These are phyloP conservation scores for Vesta saturnalis DNA, from an alignment of 2,888 invertebrate genomes.

Conservation along the genomic window DNA sequence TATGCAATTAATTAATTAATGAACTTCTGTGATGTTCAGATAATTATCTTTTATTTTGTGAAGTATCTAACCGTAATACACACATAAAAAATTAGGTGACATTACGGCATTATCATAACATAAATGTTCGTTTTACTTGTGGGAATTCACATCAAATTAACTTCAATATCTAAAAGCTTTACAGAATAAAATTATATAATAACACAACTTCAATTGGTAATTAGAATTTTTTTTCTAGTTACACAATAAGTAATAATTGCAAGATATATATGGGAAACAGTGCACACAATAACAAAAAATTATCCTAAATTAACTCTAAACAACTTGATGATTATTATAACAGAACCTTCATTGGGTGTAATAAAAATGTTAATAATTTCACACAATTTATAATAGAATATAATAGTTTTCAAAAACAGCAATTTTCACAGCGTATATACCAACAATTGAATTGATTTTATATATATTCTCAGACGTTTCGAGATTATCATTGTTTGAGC, in stretches of 20 bases:
- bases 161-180: slow-evolving; percentile 8
- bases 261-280: slow-evolving; percentile 20
- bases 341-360: slow-evolving; percentile 30
- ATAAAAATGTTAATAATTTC: slow-evolving; percentile 32
- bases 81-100: slow-evolving; percentile 3
- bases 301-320: slow-evolving; percentile 25
- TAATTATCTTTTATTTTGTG: background rate
- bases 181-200: slow-evolving; percentile 15
- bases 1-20: slow-evolving; percentile 20
- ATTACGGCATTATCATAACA: background rate
- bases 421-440: slow-evolving; percentile 22
- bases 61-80: background rate
- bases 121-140: slow-evolving; percentile 1
- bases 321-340: slow-evolving; percentile 34
- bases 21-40: background rate
- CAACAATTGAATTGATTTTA: slow-evolving; percentile 28
- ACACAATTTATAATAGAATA: slow-evolving; percentile 30
- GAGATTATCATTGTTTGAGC: no score
- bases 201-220: background rate
- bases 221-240: slow-evolving; percentile 9
- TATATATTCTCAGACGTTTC: slow-evolving; percentile 17
- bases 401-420: slow-evolving; percentile 25
- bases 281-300: slow-evolving; percentile 22
- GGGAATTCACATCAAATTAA: background rate
- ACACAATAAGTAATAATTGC: slow-evolving; percentile 12